Evolutionary conservation across 2,888 invertebrate genomes (phyloP).

Genomic region (Leptopilina syphax): DNA sequence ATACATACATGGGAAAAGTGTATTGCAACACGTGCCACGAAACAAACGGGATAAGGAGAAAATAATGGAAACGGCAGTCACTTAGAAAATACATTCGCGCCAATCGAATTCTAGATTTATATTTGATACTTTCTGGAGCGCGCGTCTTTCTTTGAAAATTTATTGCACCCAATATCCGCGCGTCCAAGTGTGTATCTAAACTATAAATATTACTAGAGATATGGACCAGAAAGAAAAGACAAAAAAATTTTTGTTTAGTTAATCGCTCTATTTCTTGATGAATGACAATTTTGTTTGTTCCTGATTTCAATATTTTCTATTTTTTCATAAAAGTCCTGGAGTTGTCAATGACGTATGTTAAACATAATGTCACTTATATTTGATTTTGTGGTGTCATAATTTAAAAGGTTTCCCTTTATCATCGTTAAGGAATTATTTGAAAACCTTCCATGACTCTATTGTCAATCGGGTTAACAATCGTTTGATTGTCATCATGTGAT

Average conservation of each 20-base stretch:
- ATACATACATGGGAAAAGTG: conserved; percentile 53
- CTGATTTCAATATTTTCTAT: no score
- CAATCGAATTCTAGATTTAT: conserved; percentile 52
- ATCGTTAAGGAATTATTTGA: no score
- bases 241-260: background rate
- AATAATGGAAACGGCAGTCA: conserved; percentile 58
- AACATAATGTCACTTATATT: no score
- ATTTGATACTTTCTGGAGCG: conserved; percentile 43
- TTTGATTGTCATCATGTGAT: no score
- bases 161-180: conserved; percentile 3
- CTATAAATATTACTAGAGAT: background rate
- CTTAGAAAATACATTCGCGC: conserved; percentile 55
- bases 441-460: no score
- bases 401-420: no score
- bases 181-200: conserved; percentile 17
- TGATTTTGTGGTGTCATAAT: no score
- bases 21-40: conserved; percentile 57
- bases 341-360: no score
- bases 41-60: conserved; percentile 57
- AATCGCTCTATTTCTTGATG: background rate
- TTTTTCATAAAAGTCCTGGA: no score
- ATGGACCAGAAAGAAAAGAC: background rate
- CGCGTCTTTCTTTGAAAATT: conserved; percentile 28
- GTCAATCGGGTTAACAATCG: no score
- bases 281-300: no score